Evolutionary conservation across 2,797 vertebrate species (phyloP), one percentile per base, ranked within the genome.

Genomic region (Falco biarmicus): DNA sequence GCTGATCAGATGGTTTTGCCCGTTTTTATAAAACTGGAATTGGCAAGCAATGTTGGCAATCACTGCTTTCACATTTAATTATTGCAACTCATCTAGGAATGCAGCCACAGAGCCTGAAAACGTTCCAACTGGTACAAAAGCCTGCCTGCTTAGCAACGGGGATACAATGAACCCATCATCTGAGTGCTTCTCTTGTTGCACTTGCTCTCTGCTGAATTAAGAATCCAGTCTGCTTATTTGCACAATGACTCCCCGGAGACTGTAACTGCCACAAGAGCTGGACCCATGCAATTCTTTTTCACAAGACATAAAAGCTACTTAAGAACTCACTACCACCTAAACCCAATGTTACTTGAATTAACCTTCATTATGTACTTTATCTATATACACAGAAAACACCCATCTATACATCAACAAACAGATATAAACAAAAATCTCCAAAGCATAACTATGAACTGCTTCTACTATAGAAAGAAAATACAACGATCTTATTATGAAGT

Each of bases 81-180:
- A 95, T 85, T 95, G 91, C 87, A 94, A 61, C 85, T 93, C 93
- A 90, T 95, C 93, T 91, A 95, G 95, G 84, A 97, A 91, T 39
- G 51, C 79, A 96, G 82, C 89, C 93, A 95, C 47, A 81, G 54
- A 95, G 59, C 50, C 80, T 84, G 94, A 95, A 95, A 93, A 84
- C 1, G 12, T 81, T 97, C 94, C 96, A 96, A 94, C 43, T 94
- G 79, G 89, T 96, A 93, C 87, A 96, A 94, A 96, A 94, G 84
- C 73, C 89, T 82, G 83, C 75, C 75, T 96, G 93, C 94, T 95
- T 96, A 96, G 96, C 95, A 97, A 96, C 96, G 90, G 69, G 47
- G 51, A 84, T 56, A 95, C 79, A 93, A 82, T 86, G 79, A 93
- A 68, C 19, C 20, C 76, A 95, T 92, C 76, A 93, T 83, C 87